Conservation (phyloP, 2,888 invertebrate genomes). For the Brachyopa scutellaris region DNA sequence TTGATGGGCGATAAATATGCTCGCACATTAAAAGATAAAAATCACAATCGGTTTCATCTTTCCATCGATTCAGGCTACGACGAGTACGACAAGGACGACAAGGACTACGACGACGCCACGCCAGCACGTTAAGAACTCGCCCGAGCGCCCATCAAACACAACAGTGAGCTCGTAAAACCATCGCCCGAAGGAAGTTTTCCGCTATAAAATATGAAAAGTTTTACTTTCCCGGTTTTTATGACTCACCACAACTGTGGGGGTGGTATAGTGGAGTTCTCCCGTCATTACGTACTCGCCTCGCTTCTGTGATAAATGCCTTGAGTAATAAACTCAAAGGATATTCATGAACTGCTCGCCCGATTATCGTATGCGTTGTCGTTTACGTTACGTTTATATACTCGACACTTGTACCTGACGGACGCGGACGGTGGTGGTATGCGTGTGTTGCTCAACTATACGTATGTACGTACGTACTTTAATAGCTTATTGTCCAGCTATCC, state of each 20-base stretch:
- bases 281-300: not conserved
- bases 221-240: constrained; percentile 59
- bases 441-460: not conserved
- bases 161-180: constrained; percentile 47
- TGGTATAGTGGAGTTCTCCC: not conserved
- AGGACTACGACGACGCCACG: not conserved
- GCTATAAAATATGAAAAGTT: constrained; percentile 65
- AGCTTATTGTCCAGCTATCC: constrained; percentile 37
- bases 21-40: constrained; percentile 55
- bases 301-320: constrained; percentile 41
- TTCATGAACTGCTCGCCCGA: constrained; percentile 60
- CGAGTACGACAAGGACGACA: too few relatives aligned
- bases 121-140: constrained; percentile 18
- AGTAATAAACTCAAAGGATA: constrained; percentile 67
- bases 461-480: constrained; percentile 23
- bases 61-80: constrained; percentile 5
- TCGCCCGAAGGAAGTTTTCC: constrained; percentile 38
- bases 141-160: constrained; percentile 18
- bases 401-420: constrained; percentile 3
- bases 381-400: not conserved
- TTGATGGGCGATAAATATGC: constrained; percentile 54
- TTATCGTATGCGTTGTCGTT: constrained; percentile 53
- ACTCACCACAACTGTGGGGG: not conserved
- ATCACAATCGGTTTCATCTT: constrained; percentile 54
- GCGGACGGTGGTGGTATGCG: not conserved